These are phyloP conservation scores for Acanthis flammea DNA, from an alignment of 2,797 vertebrate species.

Conservation along the genomic window DNA sequence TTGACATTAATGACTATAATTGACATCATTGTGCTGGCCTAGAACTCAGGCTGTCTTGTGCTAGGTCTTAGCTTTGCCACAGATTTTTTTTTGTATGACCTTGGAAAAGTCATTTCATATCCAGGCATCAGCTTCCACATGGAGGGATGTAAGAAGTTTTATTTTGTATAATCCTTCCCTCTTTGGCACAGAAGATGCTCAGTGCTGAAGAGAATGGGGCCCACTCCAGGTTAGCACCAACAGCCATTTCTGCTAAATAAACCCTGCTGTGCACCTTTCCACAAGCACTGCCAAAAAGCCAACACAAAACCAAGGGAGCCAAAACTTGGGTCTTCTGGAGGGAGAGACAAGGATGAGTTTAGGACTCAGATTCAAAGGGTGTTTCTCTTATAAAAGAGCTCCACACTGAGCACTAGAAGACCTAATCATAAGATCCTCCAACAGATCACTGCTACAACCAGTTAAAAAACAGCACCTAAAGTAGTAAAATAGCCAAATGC, in stretches of 20 bases:
- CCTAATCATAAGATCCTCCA: background rate
- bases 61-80: constrained; percentile 24
- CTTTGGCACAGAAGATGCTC: background rate
- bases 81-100: background rate
- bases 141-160: background rate
- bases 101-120: constrained; percentile 37
- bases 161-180: background rate
- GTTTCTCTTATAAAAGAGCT: background rate
- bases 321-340: constrained; percentile 10
- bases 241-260: constrained; percentile 15
- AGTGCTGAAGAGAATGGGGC: background rate
- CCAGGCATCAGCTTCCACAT: background rate
- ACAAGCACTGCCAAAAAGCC: constrained; percentile 13
- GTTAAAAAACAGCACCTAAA: background rate
- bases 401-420: background rate
- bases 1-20: constrained; percentile 51
- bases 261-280: constrained; percentile 2
- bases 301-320: constrained; percentile 27
- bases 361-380: background rate
- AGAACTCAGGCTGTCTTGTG: constrained; percentile 11
- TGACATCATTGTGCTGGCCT: constrained; percentile 38
- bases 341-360: background rate
- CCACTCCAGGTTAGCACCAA: background rate
- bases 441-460: background rate
- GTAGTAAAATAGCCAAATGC: background rate